These are phyloP conservation scores for Odontomachus brunneus DNA, from an alignment of 1,140 invertebrate species.

Conservation along the genomic window DNA sequence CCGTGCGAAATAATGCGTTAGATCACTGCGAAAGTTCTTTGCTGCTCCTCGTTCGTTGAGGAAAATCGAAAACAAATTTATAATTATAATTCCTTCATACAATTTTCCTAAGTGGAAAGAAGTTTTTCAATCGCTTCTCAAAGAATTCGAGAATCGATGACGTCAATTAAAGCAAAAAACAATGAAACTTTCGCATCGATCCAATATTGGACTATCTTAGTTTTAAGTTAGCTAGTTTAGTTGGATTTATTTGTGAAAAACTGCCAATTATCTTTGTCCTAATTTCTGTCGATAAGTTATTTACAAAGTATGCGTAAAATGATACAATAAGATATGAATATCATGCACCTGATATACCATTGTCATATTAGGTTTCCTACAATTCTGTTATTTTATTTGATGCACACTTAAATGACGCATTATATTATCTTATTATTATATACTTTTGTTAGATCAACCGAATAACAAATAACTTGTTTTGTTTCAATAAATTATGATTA, in stretches of 20 bases:
- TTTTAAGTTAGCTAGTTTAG: too few species aligned
- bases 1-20: background rate
- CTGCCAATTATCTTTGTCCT: conserved; percentile 3
- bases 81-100: too few species aligned
- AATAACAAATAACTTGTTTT: background rate
- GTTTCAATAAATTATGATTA: background rate
- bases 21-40: background rate
- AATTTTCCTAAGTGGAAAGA: too few species aligned
- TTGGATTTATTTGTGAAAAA: background rate
- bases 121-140: too few species aligned
- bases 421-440: background rate
- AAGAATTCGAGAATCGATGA: background rate
- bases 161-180: background rate
- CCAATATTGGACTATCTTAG: background rate
- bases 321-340: background rate
- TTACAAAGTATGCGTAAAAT: background rate
- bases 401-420: too few species aligned
- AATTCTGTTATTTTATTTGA: too few species aligned
- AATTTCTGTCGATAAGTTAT: background rate
- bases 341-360: background rate
- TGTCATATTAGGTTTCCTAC: too few species aligned
- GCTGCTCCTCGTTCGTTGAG: background rate
- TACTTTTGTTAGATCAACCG: background rate
- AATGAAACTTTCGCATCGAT: background rate
- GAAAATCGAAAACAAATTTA: too few species aligned